Conservation (phyloP, 2,888 invertebrate species). For the Lasioglossum marginatum region DNA sequence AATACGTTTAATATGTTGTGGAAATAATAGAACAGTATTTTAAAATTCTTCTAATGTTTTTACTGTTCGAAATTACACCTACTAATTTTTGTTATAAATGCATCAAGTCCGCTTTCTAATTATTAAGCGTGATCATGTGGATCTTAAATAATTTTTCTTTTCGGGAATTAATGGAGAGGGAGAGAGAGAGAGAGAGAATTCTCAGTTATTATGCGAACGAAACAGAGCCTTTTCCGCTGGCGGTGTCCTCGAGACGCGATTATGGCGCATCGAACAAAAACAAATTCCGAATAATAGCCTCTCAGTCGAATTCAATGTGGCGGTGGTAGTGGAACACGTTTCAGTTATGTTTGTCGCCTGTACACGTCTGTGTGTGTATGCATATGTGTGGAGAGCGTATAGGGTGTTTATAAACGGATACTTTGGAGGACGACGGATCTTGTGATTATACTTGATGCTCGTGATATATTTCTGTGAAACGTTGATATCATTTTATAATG, state of each 20-base stretch:
- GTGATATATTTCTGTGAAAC: not conserved
- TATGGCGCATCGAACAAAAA: slow-evolving; percentile 72
- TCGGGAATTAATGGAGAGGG: slow-evolving; percentile 50
- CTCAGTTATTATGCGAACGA: slow-evolving; percentile 2
- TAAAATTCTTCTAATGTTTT: too few relatives aligned
- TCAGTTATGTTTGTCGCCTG: not conserved
- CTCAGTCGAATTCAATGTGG: slow-evolving; percentile 68
- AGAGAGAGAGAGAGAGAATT: slow-evolving; percentile 25
- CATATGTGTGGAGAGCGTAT: not conserved
- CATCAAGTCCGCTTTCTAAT: too few relatives aligned
- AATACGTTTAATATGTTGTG: too few relatives aligned
- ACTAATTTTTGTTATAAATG: too few relatives aligned
- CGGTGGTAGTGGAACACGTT: slow-evolving; percentile 44
- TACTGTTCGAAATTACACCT: too few relatives aligned
- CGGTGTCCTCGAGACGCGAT: slow-evolving; percentile 68
- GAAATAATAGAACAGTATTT: too few relatives aligned
- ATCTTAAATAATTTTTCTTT: not conserved
- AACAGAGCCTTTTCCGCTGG: slow-evolving; percentile 44
- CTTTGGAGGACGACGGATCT: slow-evolving; percentile 8
- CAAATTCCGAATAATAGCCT: slow-evolving; percentile 73
- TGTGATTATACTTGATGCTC: not conserved
- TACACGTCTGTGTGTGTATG: not conserved
- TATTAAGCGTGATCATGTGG: too few relatives aligned
- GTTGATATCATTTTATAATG: not conserved
- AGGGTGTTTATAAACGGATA: slow-evolving; percentile 28